Evolutionary conservation across 2,113 vertebrate genomes (phyloP), one percentile per base, ranked within the genome.

Genomic region (Antechinus flavipes): DNA sequence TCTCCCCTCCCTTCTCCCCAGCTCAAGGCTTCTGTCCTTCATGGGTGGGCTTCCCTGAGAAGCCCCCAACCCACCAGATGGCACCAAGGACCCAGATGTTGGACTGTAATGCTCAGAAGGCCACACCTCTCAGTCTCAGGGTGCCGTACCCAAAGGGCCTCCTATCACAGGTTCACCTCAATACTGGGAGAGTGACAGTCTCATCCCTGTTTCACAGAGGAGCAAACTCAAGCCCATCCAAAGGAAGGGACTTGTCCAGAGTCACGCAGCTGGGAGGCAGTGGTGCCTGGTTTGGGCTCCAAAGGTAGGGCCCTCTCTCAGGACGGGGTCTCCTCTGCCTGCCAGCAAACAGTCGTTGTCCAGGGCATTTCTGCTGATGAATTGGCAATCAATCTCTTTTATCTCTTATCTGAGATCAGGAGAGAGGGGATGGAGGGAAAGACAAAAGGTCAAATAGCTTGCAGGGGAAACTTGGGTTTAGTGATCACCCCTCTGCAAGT

Each of bases 1-100:
- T n/a, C 68, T 42, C 68, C 19, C 19, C n/a, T 84, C 16, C n/a
- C n/a, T 84, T 84, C 35, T 97, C 93, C 61, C 61, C n/a, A 42
- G 30, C 61, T 68, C 61, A 16, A 35, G 61, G 30, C 30, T 19
- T n/a, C 30, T 35, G 12, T 35, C 35, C 16, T 68, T 22, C 61
- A n/a, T 35, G 30, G 30, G 5, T 30, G 14, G 61, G 30, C 61
- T 68, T 68, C 68, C n/a, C 68, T 35, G 2, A 42, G 35, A 49
- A 84, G n/a, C 2, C n/a, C 68, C 22, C 22, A 84, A 84, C 19
- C 68, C 35, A 84, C 16, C 35, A 84, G 68, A 19, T 16, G 42
- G 68, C 7, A 42, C 68, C n/a, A 23, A 42, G 68, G 16, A 84
- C n/a, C 35, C 0, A 8, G 19, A 23, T 22, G n/a, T 84, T 22